Base-by-base conservation (phyloP, 2,113 vertebrate species). In the Tinamus guttatus region DNA sequence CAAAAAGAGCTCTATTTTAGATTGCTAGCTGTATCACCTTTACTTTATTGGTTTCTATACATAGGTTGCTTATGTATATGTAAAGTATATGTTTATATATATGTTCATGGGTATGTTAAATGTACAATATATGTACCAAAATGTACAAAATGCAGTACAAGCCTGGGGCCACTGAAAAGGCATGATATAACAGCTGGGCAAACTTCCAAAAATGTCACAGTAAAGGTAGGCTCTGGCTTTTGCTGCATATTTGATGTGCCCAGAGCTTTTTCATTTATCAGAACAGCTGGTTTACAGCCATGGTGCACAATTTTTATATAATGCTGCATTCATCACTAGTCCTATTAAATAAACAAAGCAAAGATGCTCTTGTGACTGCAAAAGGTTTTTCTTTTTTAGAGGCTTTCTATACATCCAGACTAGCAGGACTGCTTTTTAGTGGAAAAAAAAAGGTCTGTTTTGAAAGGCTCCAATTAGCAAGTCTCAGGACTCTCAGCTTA, bases 401-500 rank as follows among this genome's bases (percentile, higher is more conserved):
- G 70, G 38, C 49, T 86, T 65, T 76, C 67, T 84, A 76, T 81
- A 67, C 54, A 28, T 3, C 34, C 54, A 79, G 45, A 71, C 17
- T 56, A 32, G 65, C 83, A 88, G 60, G 73, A 80, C 56, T 74
- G 62, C 40, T 62, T 92, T 93, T 81, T 70, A 88, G 49, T 43
- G 13, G 47, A 28, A 5, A 18, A 75, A 80, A 80, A 59, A 52
- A 60, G 21, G 54, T 22, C 63, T 86, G 63, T 62, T 94, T 87
- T 65, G 18, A 95, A 95, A 93, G 52, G 40, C 28, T 52, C 75
- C 49, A 81, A 71, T 80, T 87, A 95, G 87, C 58, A 47, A 60
- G 62, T 83, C 92, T 89, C 85, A 75, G 94, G 43, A 79, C 0
- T 1, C 85, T 87, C 77, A 62, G 74, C 60, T 94, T 95, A 91